Percentiles rank a stretch among this genome's conserved stretches.
Evolutionary conservation across 2,797 vertebrate species (phyloP).

Genomic region (Thamnophis elegans): DNA sequence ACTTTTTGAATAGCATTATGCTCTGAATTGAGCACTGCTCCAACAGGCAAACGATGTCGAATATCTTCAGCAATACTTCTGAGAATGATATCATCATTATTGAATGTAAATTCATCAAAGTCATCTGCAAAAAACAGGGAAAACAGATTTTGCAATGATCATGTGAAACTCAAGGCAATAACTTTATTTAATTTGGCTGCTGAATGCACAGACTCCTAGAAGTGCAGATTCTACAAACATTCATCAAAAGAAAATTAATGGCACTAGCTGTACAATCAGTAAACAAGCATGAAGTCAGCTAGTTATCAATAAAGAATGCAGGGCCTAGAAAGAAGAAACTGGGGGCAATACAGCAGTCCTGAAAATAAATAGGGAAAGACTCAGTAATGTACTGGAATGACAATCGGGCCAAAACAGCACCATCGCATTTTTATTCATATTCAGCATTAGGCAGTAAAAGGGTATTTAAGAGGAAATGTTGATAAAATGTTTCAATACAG

Average conservation of each 20-base stretch:
- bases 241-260: not conserved
- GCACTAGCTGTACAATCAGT: not conserved
- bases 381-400: not conserved
- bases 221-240: conserved; percentile 4
- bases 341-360: not conserved
- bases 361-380: not conserved
- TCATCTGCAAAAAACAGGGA: conserved; percentile 61
- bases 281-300: not conserved
- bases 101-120: conserved; percentile 72
- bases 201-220: conserved; percentile 50
- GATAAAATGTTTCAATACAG: not conserved
- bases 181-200: conserved; percentile 39
- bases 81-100: conserved; percentile 69
- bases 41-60: conserved; percentile 74
- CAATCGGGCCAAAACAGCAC: not conserved
- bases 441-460: not conserved
- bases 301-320: not conserved
- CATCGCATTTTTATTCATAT: not conserved
- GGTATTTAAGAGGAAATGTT: not conserved
- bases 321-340: not conserved
- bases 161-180: conserved; percentile 33
- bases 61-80: conserved; percentile 85
- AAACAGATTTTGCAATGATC: conserved; percentile 29
- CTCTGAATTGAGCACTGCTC: conserved; percentile 82
- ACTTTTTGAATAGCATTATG: conserved; percentile 77